phyloP scores from a whole-genome alignment of 2,797 vertebrate genomes.

The Siniperca undulata region DNA sequence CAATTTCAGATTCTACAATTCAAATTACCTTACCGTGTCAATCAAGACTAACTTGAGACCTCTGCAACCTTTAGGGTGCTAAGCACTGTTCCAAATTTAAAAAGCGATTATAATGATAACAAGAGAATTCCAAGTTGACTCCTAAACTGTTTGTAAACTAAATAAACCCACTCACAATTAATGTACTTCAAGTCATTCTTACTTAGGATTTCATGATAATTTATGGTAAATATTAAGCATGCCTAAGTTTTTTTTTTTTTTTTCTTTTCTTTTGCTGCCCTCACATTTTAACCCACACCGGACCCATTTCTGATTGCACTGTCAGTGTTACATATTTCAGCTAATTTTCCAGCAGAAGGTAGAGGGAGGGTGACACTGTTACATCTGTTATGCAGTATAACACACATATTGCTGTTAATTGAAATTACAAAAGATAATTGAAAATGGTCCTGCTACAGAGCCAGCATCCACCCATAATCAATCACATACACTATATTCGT shows the following conservation, averaged over 20 bases:
- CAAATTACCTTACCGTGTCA: background rate
- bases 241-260: background rate
- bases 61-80: too few relatives aligned
- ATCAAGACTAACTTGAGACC: background rate
- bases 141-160: background rate
- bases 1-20: background rate
- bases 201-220: conserved; percentile 18
- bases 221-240: conserved; percentile 24
- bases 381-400: conserved; percentile 1
- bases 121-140: background rate
- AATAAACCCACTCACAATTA: background rate
- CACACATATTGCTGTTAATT: background rate
- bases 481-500: background rate
- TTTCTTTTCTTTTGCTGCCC: background rate
- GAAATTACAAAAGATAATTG: background rate
- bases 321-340: conserved; percentile 7
- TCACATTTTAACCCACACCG: conserved; percentile 19
- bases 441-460: background rate
- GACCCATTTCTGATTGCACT: background rate
- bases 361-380: background rate
- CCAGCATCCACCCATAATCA: background rate
- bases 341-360: background rate
- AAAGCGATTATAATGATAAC: too few relatives aligned
- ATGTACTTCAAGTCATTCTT: background rate
- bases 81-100: background rate